These are phyloP conservation scores for Lontra canadensis DNA, from an alignment of 2,113 vertebrate genomes.

Conservation along the genomic window DNA sequence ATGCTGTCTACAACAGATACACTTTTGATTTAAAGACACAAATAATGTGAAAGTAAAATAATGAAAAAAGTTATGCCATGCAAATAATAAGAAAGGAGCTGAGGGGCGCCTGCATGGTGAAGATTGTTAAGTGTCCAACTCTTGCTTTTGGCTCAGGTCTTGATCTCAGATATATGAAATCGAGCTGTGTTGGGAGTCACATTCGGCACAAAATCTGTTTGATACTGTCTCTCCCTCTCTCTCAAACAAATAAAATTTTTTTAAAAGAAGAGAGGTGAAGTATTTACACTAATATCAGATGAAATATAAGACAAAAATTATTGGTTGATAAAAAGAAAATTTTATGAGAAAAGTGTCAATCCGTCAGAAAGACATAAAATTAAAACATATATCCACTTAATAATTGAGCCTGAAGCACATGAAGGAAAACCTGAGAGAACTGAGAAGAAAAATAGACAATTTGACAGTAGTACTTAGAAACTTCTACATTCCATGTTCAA, in stretches of 20 bases:
- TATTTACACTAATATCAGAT: too few relatives aligned
- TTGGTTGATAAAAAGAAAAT: neutral
- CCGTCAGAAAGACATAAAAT: neutral
- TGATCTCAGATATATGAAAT: neutral
- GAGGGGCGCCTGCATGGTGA: neutral
- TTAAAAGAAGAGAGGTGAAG: too few relatives aligned
- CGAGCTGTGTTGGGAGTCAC: neutral
- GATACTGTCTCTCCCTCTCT: neutral
- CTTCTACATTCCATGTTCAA: neutral
- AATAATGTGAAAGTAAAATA: neutral
- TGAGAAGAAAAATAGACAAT: neutral
- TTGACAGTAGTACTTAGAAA: neutral
- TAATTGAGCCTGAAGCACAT: neutral
- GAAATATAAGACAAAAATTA: too few relatives aligned
- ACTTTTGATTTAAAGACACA: neutral
- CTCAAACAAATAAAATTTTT: too few relatives aligned
- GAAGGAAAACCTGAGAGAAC: neutral
- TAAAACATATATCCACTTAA: neutral
- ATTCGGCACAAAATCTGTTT: neutral
- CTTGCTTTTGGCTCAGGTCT: neutral
- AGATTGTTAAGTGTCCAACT: neutral
- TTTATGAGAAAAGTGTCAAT: neutral
- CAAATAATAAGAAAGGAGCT: neutral
- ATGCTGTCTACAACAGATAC: neutral
- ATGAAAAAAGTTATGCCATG: neutral